These are phyloP conservation scores for Sandelia bainsii DNA, from an alignment of 2,797 vertebrate genomes.

Conservation along the genomic window DNA sequence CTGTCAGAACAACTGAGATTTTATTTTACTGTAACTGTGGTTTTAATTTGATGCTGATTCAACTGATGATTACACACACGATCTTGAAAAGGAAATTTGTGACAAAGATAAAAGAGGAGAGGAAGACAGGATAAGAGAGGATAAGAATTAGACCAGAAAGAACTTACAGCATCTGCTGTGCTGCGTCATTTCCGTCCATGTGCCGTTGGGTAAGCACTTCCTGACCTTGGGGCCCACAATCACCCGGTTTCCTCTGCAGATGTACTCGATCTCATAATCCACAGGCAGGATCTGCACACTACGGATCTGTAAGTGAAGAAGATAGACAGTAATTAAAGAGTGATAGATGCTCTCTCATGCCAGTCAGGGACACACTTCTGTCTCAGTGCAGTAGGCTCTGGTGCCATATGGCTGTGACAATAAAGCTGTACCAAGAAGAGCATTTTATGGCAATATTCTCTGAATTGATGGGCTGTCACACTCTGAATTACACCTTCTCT, in stretches of 20 bases:
- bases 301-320: constrained; percentile 84
- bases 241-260: constrained; percentile 91
- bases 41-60: constrained; percentile 4
- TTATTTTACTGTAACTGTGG: constrained; percentile 1
- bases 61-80: background rate
- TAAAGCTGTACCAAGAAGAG: constrained; percentile 30
- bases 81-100: background rate
- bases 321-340: constrained; percentile 29
- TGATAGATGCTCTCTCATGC: constrained; percentile 51
- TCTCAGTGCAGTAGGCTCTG: constrained; percentile 1
- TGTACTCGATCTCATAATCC: constrained; percentile 97
- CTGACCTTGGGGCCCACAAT: constrained; percentile 94
- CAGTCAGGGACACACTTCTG: constrained; percentile 19
- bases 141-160: background rate
- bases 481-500: constrained; percentile 33
- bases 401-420: constrained; percentile 44
- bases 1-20: constrained; percentile 21
- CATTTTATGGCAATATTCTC: constrained; percentile 21
- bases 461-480: constrained; percentile 43
- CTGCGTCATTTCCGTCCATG: constrained; percentile 91
- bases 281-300: constrained; percentile 91
- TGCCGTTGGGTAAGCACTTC: constrained; percentile 91
- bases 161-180: constrained; percentile 92
- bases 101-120: background rate
- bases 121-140: background rate